These are phyloP conservation scores for Bellardia pandia DNA, from an alignment of 2,888 invertebrate species.

Conservation along the genomic window DNA sequence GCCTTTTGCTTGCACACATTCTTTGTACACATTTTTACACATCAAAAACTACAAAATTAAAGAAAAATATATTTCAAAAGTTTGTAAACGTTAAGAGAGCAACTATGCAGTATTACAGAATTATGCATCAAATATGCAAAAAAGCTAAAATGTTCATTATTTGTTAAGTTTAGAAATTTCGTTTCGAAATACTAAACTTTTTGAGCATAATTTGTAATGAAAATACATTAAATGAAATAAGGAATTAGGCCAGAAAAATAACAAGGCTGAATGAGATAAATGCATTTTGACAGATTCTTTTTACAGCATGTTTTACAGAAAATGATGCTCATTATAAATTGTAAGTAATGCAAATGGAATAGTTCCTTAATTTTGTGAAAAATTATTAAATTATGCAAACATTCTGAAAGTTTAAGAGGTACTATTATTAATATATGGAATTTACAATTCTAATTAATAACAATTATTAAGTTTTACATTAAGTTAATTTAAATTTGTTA, in stretches of 20 bases:
- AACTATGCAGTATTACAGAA: constrained; percentile 52
- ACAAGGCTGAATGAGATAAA: background rate
- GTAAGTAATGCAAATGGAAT: too few relatives aligned
- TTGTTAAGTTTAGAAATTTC: constrained; percentile 23
- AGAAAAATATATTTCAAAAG: constrained; percentile 40
- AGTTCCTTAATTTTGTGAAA: too few relatives aligned
- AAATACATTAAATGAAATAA: constrained; percentile 32
- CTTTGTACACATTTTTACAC: constrained; percentile 18
- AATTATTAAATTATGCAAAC: too few relatives aligned
- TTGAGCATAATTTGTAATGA: constrained; percentile 23
- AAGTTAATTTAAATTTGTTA: too few relatives aligned
- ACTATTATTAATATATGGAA: too few relatives aligned
- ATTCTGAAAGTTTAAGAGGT: too few relatives aligned
- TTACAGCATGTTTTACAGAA: background rate
- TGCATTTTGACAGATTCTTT: background rate
- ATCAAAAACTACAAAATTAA: constrained; percentile 15
- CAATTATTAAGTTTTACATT: too few relatives aligned
- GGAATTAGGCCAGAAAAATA: constrained; percentile 23
- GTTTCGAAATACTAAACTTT: background rate
- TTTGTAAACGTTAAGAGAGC: constrained; percentile 55
- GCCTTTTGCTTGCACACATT: constrained; percentile 8
- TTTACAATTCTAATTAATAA: too few relatives aligned
- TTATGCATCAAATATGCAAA: constrained; percentile 57
- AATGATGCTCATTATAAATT: background rate
- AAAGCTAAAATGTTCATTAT: constrained; percentile 29